Percentiles rank a stretch among this genome's conserved stretches.
Conservation (phyloP, 2,888 invertebrate species). For the Trachelus troglodyta region DNA sequence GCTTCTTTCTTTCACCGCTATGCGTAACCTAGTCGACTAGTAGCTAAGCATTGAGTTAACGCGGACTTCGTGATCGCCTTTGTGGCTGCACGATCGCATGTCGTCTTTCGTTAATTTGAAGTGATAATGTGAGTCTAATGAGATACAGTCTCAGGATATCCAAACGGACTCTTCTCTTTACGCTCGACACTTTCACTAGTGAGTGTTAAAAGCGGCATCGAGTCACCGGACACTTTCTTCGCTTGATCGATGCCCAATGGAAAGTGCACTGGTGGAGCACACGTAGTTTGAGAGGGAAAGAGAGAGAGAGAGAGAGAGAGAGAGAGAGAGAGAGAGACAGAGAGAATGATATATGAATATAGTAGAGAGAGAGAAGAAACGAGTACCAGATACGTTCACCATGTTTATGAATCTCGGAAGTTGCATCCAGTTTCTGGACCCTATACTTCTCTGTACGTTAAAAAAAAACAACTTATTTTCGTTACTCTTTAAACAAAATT, state of each 20-base stretch:
- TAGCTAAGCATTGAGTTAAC: neutral
- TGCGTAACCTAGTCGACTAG: neutral
- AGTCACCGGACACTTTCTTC: slow-evolving; percentile 64
- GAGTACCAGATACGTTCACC: no score
- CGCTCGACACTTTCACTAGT: slow-evolving; percentile 62
- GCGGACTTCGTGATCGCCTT: neutral
- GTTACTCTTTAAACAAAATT: neutral
- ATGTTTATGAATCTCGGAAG: no score
- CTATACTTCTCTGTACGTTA: no score
- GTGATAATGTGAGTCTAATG: neutral
- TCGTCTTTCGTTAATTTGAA: neutral
- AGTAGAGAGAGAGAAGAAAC: neutral
- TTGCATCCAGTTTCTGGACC: no score
- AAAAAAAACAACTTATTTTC: neutral
- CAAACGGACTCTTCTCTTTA: neutral
- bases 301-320: neutral
- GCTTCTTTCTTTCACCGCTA: neutral
- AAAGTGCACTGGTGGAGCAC: slow-evolving; percentile 44
- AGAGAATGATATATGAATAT: neutral
- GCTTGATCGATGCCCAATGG: slow-evolving; percentile 62
- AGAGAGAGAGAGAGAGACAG: neutral
- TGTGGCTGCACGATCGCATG: neutral
- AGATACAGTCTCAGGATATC: neutral
- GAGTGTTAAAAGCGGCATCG: slow-evolving; percentile 42
- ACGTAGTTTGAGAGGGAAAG: neutral